Percentiles rank a stretch among this genome's conserved stretches.
phyloP scores from a whole-genome alignment of 2,113 vertebrate genomes.

The Eulemur rufifrons region DNA sequence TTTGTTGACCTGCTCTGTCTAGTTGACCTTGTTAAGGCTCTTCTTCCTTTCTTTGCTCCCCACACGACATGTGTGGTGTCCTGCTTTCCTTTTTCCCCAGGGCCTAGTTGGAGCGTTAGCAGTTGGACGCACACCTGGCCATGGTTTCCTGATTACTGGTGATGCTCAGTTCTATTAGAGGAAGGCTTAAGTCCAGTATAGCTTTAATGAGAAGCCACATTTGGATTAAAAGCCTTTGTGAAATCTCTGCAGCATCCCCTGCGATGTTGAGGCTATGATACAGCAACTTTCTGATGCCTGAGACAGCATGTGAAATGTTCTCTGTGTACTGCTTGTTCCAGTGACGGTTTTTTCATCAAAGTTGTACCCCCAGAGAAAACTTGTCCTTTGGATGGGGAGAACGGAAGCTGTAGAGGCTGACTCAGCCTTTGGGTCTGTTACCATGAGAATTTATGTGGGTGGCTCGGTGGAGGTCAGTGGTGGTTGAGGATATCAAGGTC shows the following conservation, averaged over 20 bases:
- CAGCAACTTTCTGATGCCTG: slow-evolving; percentile 32
- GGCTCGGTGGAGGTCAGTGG: slow-evolving; percentile 46
- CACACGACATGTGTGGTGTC: background rate
- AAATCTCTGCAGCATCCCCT: background rate
- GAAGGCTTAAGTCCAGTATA: background rate
- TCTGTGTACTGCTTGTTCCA: slow-evolving; percentile 37
- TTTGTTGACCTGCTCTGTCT: background rate
- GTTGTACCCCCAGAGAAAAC: slow-evolving; percentile 54
- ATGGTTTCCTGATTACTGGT: background rate
- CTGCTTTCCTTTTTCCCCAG: background rate
- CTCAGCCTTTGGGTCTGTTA: slow-evolving; percentile 42
- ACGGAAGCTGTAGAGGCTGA: slow-evolving; percentile 31
- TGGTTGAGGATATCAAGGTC: slow-evolving; percentile 19
- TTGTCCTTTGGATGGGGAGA: slow-evolving; percentile 48
- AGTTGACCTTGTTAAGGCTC: background rate
- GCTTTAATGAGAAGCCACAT: slow-evolving; percentile 12
- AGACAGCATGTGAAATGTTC: slow-evolving; percentile 43
- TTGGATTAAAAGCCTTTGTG: background rate
- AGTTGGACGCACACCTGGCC: background rate
- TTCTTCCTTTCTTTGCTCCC: background rate
- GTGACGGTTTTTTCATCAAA: background rate
- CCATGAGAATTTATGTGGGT: slow-evolving; percentile 38
- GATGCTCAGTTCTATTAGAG: background rate
- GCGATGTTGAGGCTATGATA: background rate
- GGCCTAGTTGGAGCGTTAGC: background rate